Evolutionary conservation across 2,113 vertebrate species (phyloP), one percentile per base, ranked within the genome.

Genomic region (Phocoena phocoena): DNA sequence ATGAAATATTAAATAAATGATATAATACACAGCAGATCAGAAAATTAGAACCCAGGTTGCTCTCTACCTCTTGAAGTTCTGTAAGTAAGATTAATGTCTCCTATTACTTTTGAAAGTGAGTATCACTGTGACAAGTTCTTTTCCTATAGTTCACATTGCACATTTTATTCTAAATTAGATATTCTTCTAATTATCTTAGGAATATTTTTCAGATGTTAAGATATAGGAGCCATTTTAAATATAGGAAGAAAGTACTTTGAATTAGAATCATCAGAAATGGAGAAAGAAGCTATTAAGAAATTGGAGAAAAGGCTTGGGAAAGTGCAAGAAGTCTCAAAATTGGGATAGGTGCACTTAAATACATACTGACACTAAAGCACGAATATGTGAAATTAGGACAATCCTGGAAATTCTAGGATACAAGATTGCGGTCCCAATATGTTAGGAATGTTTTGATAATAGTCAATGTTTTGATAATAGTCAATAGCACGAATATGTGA

Each of bases 91-190:
- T 68, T 74, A 41, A 8, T 62, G 9, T 63, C 68, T 79, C 71
- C 28, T 83, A 70, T 63, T 68, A 88, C 18, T 92, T 47, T 77
- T 70, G 23, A 60, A 95, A 92, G 5, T 41, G 38, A 81, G 13
- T 86, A 86, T 33, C 41, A 63, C 65, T 79, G 13, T 50, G 74
- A 25, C 38, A 94, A 85, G 6, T 65, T 65, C 44, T 62, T 93
- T 70, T 70, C 80, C 21, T 47, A 18, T 31, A 55, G 17, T 88
- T 83, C 21, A 53, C 21, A 71, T 33, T 82, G 25, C 25, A 87
- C 5, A 74, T 58, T 91, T 87, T 82, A 87, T 82, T 96, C 62
- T 79, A 73, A 90, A 74, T 38, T 77, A 88, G 21, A 71, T 63
- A 79, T 53, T 79, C 6, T 55, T 85, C 6, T 88, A 79, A 62